Conservation (phyloP, 2,797 vertebrate species). For the Masticophis lateralis region DNA sequence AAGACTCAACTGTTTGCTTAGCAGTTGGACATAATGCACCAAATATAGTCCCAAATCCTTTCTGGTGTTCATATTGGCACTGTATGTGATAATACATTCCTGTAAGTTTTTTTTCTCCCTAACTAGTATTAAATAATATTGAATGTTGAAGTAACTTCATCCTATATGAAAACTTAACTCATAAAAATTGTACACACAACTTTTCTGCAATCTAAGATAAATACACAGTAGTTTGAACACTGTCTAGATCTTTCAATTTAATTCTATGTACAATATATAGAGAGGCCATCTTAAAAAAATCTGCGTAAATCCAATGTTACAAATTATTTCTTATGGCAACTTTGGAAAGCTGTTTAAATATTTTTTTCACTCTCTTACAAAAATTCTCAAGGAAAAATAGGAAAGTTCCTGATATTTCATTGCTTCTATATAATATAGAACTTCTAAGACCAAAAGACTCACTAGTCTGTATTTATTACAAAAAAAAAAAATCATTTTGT, state of each 20-base stretch:
- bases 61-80: neutral
- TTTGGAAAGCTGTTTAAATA: conserved; percentile 8
- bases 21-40: neutral
- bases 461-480: neutral
- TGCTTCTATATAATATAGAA: neutral
- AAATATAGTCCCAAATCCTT: neutral
- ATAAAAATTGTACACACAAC: neutral
- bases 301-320: neutral
- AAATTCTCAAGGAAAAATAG: neutral
- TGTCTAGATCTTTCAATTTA: conserved; percentile 9
- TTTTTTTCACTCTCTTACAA: neutral
- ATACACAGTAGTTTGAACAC: conserved; percentile 4
- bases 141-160: neutral
- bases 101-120: neutral
- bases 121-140: rapidly evolving
- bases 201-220: conserved; percentile 8
- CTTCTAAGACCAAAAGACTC: neutral
- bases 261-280: conserved; percentile 6
- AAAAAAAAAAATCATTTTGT: conserved; percentile 12
- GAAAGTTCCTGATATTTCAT: neutral
- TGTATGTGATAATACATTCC: neutral
- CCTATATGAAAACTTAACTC: neutral
- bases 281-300: conserved; percentile 22
- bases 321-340: conserved; percentile 31
- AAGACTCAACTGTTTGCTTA: neutral